Evolutionary conservation across 2,888 invertebrate genomes (phyloP).

Genomic region (Nomada ruficornis): DNA sequence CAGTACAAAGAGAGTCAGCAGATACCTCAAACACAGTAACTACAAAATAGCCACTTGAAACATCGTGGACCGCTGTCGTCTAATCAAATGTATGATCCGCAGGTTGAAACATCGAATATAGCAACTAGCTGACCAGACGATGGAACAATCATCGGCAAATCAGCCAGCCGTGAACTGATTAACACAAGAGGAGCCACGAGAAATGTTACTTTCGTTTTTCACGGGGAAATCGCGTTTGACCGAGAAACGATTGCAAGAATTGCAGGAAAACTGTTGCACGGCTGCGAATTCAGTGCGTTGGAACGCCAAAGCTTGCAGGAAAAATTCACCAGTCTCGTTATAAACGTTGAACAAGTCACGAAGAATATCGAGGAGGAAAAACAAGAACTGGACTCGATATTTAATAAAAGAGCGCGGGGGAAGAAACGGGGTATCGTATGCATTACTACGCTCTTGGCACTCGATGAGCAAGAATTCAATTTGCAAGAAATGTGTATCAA

Average conservation of each 20-base stretch:
- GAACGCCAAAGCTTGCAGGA: conserved; percentile 2
- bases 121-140: conserved; percentile 38
- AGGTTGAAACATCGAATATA: conserved; percentile 45
- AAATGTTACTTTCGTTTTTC: conserved; percentile 74
- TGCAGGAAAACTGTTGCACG: conserved; percentile 63
- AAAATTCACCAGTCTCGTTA: conserved; percentile 21
- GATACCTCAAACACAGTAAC: neutral
- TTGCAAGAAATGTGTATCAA: neutral
- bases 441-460: neutral
- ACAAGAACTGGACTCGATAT: neutral
- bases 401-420: neutral
- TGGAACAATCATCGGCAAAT: conserved; percentile 54
- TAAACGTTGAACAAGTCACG: neutral
- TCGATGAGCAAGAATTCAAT: neutral
- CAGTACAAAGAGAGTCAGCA: too few species aligned
- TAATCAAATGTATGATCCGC: conserved; percentile 45
- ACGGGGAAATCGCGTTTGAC: conserved; percentile 66
- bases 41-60: neutral
- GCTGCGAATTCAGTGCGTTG: conserved; percentile 38
- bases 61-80: neutral
- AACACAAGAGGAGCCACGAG: conserved; percentile 53
- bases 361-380: neutral
- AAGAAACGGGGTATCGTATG: neutral
- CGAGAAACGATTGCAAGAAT: conserved; percentile 42
- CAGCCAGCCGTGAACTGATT: conserved; percentile 63